Evolutionary conservation across 2,113 vertebrate species (phyloP), one percentile per base, ranked within the genome.

Genomic region (Sclerurus mexicanus): DNA sequence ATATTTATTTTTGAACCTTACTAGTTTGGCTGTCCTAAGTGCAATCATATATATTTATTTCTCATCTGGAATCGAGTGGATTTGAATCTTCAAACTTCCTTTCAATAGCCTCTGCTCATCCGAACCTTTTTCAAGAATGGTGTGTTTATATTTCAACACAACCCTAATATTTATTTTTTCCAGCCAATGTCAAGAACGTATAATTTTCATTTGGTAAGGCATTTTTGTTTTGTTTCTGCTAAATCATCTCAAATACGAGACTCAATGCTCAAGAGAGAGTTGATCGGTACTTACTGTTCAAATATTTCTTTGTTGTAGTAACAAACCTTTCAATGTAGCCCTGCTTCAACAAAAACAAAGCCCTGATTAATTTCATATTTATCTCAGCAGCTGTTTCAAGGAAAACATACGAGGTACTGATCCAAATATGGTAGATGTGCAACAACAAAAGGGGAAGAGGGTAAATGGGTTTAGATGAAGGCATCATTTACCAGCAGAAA

Each of bases 301-400:
- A 97, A 90, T 96, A 89, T 55, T 55, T 96, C 89, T 95, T 90
- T 95, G 87, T 92, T 86, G 68, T 91, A 89, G 60, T 94, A 94
- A 92, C 84, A 89, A 83, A 74, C 86, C 75, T 94, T 92, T 83
- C 95, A 93, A 95, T 92, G 63, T 91, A 90, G 83, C 92, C 58
- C 44, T 91, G 44, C 84, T 95, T 78, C 73, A 85, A 87, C 78
- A 85, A 88, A 95, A 95, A 96, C 81, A 94, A 87, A 85, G 39
- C 60, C 50, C 72, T 94, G 79, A 93, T 94, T 77, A 86, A 89
- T 94, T 87, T 95, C 37, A 19, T 91, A 80, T 96, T 98, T 97
- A 91, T 98, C 89, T 93, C 90, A 96, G 76, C 84, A 93, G 84
- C 90, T 98, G 74, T 95, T 97, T 95, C 72, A 94, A 80, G 80